Percentiles rank a stretch among this genome's conserved stretches.
Conservation (phyloP, 1,140 invertebrate species). For the Ooceraea biroi region DNA sequence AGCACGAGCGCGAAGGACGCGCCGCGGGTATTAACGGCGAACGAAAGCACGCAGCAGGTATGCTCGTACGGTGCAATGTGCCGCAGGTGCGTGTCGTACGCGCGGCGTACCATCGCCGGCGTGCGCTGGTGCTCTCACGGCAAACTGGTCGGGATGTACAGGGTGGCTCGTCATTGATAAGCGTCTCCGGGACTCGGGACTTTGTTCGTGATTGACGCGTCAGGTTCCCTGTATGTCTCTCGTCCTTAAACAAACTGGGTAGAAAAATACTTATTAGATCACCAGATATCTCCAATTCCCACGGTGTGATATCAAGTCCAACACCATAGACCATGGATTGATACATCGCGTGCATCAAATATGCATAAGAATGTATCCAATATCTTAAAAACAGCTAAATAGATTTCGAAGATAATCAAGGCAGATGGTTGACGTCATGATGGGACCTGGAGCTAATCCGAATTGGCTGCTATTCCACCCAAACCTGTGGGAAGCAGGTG, state of each 20-base stretch:
- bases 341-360: not conserved
- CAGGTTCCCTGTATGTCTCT: not conserved
- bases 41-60: constrained; percentile 21
- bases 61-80: not conserved
- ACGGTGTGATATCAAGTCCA: too few species aligned
- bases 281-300: too few species aligned
- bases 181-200: not conserved
- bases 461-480: not conserved
- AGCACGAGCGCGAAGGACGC: constrained; percentile 52
- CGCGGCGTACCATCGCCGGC: not conserved
- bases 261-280: not conserved
- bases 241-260: not conserved
- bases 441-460: not conserved
- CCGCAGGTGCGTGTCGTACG: constrained; percentile 1
- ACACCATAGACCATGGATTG: not conserved
- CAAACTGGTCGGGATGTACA: constrained; percentile 19
- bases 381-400: not conserved
- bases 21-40: constrained; percentile 16
- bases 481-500: constrained; percentile 19
- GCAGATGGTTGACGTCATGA: not conserved
- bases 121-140: not conserved
- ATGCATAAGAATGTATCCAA: not conserved
- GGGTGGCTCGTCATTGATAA: constrained; percentile 13
- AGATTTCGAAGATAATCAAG: not conserved
- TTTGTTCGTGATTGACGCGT: not conserved